phyloP scores from a whole-genome alignment of 2,888 invertebrate genomes.

The Halictus ligatus region DNA sequence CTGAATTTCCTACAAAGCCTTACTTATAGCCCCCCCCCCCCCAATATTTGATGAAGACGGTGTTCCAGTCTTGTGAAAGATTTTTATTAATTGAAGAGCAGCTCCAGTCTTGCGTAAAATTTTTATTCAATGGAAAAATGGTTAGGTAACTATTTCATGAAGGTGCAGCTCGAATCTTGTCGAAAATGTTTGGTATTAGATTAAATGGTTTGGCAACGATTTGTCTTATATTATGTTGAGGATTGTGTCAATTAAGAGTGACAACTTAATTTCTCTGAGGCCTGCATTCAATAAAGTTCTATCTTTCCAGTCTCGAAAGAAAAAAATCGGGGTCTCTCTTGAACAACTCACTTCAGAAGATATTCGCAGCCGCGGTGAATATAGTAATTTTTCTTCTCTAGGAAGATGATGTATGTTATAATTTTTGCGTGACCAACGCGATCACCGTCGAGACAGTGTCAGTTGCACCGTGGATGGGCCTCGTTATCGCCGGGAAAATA shows the following conservation, averaged over 20 bases:
- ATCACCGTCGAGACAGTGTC: not conserved
- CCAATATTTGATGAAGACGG: not conserved
- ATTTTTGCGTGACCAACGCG: slow-evolving; percentile 20
- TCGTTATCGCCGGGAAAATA: slow-evolving; percentile 46
- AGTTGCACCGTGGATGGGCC: not conserved
- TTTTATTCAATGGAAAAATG: not conserved
- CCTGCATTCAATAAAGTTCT: not conserved
- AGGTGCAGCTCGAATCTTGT: not conserved
- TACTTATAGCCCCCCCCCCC: no score
- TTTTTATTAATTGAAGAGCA: not conserved
- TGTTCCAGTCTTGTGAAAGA: not conserved
- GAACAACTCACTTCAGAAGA: not conserved
- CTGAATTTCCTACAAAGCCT: no score
- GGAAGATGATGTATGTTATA: not conserved
- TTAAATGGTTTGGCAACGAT: not conserved
- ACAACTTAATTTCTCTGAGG: not conserved
- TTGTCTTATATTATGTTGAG: not conserved
- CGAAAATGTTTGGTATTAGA: not conserved
- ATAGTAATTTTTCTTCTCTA: not conserved
- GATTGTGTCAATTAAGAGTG: no score
- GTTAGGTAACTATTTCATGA: not conserved
- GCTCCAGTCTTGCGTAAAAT: not conserved
- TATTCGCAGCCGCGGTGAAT: not conserved
- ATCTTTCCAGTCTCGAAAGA: no score
- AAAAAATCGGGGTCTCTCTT: not conserved